Base-by-base conservation (phyloP, 2,888 invertebrate species). In the Mimachlamys varia region DNA sequence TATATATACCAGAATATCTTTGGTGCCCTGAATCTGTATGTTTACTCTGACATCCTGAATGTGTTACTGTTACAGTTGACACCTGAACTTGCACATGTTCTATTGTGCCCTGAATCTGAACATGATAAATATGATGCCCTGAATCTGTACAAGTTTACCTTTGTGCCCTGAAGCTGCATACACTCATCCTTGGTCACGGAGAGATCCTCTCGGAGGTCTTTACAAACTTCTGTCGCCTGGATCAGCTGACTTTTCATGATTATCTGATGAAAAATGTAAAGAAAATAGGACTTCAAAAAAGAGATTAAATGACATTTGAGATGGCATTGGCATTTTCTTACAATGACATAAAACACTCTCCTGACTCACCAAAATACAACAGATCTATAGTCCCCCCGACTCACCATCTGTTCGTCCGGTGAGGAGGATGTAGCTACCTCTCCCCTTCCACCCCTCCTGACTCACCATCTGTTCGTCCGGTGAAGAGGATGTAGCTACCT, bases 131-230 rank as follows among this genome's bases (percentile, higher is more conserved):
- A 12, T 76, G 53, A 5, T 33, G 76, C 33, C 27, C 33, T 76
- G 76, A 76, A 76, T 76, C 76, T 76, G 62, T 62, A 76, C 12
- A 76, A n/a, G 12, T 76, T 87, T 93, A 95, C 96, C 95, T 96
- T 96, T 19, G 94, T 94, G n/a, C 96, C 96, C 89, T 96, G 95
- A 89, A 96, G 93, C 92, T 95, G 95, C 94, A 96, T 93, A 92
- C 95, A 94, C 49, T 96, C 96, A 50, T 95, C 94, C 90, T 95
- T 96, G 37, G 93, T 93, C 89, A 93, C 94, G 22, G 94, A 95
- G 88, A 96, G 90, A 87, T 96, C 95, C 55, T 95, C 95, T 50
- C 95, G 91, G 89, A 96, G 91, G 37, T 94, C 94, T n/a, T 93
- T 92, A 62, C 94, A 93, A 50, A 95, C 89, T 88, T 95, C 94